Evolutionary conservation across 1,140 invertebrate genomes (phyloP), one percentile per base, ranked within the genome.

Genomic region (Drosophila takahashii): DNA sequence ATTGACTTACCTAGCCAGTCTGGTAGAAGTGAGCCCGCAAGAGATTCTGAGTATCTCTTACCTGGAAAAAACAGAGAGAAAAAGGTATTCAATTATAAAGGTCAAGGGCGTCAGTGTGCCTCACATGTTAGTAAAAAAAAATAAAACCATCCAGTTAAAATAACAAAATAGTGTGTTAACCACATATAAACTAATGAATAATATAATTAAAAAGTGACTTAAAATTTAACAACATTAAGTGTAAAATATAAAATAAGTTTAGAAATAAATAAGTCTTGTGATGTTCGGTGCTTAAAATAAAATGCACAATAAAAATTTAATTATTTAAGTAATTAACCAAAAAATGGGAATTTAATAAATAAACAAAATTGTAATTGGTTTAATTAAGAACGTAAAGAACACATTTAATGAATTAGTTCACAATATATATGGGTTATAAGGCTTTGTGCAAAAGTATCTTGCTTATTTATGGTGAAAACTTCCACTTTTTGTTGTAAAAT

Each of bases 11-110:
- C 92, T 92, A 92, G 79, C 92, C 92, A 92, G 81, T 92, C 92
- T 85, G 92, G 92, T 77, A 92, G 92, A 80, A 92, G 81, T 71
- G 92, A 92, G 74, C 92, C 91, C 92, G 92, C 91, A 92, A 92
- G 92, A 92, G 92, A 92, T 92, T 92, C 92, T 90, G 92, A 91
- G 85, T 92, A 92, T 92, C 92, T 92, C 91, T 92, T 92, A 92
- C 92, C 92, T 92, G 85, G 13, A 92, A 92, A 39, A 45, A 18
- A 71, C 27, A 79, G 53, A 77, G 44, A 91, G 56, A 66, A 58
- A 22, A 18, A 15, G 42, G 9, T n/a, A 13, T 75, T 75, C 56
- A 78, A 13, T 60, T 51, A 18, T n/a, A 32, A 50, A 16, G 39
- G 32, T 65, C 36, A 11, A 36, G 26, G 13, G 2, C 3, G 10